phyloP scores from a whole-genome alignment of 1,140 invertebrate species.

The Oryzaephilus surinamensis region DNA sequence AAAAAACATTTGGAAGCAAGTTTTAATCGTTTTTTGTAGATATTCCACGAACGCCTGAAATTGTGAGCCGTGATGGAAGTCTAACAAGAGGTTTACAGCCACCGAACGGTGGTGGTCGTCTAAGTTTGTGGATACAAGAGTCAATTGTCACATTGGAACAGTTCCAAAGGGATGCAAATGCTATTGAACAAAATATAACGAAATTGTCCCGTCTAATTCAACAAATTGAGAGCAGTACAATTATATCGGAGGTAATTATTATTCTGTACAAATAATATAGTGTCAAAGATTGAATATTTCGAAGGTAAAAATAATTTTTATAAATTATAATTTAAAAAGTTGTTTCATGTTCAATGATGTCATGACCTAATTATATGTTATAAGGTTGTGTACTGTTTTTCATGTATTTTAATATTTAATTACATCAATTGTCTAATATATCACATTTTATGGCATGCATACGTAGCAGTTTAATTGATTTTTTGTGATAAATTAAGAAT shows the following conservation, averaged over 20 bases:
- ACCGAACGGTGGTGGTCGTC: slow-evolving; percentile 18
- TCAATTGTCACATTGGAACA: slow-evolving; percentile 44
- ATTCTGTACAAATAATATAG: no score
- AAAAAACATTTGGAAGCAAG: neutral
- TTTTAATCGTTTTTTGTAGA: slow-evolving; percentile 20
- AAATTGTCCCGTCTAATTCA: slow-evolving; percentile 50
- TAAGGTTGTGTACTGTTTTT: no score
- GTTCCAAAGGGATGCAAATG: slow-evolving; percentile 47
- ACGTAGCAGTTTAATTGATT: no score
- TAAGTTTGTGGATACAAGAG: slow-evolving; percentile 39
- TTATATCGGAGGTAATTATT: slow-evolving; percentile 20
- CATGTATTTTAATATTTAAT: no score
- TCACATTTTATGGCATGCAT: no score
- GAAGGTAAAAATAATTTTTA: no score
- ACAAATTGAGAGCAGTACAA: slow-evolving; percentile 33
- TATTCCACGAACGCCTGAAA: slow-evolving; percentile 32
- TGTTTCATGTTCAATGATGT: no score
- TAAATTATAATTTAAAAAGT: no score
- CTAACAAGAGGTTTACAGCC: slow-evolving; percentile 31
- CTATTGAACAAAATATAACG: slow-evolving; percentile 52
- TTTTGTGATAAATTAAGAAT: no score
- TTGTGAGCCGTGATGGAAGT: slow-evolving; percentile 33
- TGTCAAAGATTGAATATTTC: no score
- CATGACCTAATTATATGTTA: no score
- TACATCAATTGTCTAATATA: no score